Evolutionary conservation across 2,888 invertebrate genomes (phyloP), one percentile per base, ranked within the genome.

Genomic region (Ophonus ardosiacus): DNA sequence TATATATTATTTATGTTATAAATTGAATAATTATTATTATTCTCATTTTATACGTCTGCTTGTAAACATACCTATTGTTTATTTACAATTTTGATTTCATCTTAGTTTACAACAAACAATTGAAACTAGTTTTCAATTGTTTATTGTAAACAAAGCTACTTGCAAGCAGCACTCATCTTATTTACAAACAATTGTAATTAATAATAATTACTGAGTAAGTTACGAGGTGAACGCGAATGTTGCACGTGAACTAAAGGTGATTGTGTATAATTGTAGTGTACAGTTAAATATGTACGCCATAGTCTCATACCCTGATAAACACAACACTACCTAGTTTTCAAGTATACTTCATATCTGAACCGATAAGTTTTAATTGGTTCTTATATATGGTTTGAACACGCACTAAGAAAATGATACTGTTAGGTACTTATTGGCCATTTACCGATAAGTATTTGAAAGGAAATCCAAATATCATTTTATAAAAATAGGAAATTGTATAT

Each of bases 101-200:
- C 31, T 31, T 31, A 31, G 31, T 31, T 31, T 31, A 31, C 31
- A 31, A 31, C 6, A 31, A 31, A 31, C 31, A 31, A 31, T 31
- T 31, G 31, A 31, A 31, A 5, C 5, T 6, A 31, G 31, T 56
- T 56, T 10, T n/a, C 56, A 56, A 56, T n/a, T 56, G 56, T 56
- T 56, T 10, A 59, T 59, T 13, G 18, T 59, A 59, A 59, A 59
- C 18, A 59, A 24, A 61, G 17, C 63, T 68, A 68, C 68, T 68
- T 15, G 15, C n/a, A 68, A 68, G 15, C 38, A 68, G 31, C 38
- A n/a, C 68, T 0, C 38, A 31, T 68, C 68, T 68, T 68, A 68
- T 68, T 68, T 68, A 68, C 68, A 68, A 68, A 68, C 68, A 68
- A 68, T 68, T 63, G 31, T 31, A 68, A 68, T 31, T 68, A 68